Base-by-base conservation (phyloP, 2,888 invertebrate genomes). In the Hypena proboscidalis region DNA sequence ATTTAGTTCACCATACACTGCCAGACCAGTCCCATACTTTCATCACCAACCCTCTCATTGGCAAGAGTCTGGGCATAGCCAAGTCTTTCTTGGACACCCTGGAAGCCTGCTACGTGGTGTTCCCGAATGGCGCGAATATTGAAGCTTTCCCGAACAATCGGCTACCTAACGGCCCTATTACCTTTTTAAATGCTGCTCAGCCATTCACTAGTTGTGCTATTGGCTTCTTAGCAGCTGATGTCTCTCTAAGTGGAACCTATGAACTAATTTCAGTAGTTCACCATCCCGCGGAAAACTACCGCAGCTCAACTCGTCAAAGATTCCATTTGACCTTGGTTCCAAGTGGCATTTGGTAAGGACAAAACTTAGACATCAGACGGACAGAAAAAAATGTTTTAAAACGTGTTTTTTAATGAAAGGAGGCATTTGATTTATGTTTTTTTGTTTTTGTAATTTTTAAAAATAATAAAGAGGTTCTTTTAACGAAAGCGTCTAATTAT, bases 31-130 rank as follows among this genome's bases (percentile, higher is more conserved):
- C 4, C 9, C 9, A 29, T 25, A 11, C 27, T 0, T 47, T 42
- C 23, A 4, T 55, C 1, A 55, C 46, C 4, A 58, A 58, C 10
- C 17, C 15, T 0, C 26, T 46, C 4, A 44, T 55, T 2, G 37
- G 31, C 14, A 59, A 47, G 11, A 13, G 39, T 1, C 1, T 58
- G 1, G 2, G 29, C 0, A 58, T 58, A 22, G 29, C 51, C 2
- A 58, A 55, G 14, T 59, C 37, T 5, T 51, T 41, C 23, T 5
- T 45, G 0, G 58, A 58, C 7, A 51, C 42, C 3, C 41, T 58
- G 0, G 33, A 27, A 4, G 0, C 2, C 10, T 58, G 58, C 26
- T 33, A 37, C 1, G 44, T 58, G 2, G 2, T 51, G 4, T 59
- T 30, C 21, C 58, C 60, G 0, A 44, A 39, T 20, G 60, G 60